Percentiles rank a stretch among this genome's conserved stretches.
Evolutionary conservation across 2,797 vertebrate genomes (phyloP).

Genomic region (Tiaroga cobitis): DNA sequence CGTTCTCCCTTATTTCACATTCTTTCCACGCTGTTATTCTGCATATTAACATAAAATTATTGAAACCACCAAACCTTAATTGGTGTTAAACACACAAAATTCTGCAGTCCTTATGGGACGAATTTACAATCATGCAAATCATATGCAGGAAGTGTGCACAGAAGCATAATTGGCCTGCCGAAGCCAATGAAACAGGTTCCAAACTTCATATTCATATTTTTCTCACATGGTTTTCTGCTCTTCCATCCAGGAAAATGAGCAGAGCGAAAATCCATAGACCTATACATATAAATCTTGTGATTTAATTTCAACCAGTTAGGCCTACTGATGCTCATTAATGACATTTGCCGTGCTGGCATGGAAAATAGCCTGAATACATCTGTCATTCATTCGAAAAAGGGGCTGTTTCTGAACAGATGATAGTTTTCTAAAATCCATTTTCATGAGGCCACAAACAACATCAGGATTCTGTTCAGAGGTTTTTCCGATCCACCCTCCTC

Average conservation of each 20-base stretch:
- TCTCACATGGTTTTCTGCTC: conserved; percentile 7
- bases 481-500: conserved; percentile 21
- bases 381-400: not conserved
- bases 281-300: not conserved
- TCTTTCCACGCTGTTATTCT: not conserved
- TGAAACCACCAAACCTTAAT: conserved; percentile 5
- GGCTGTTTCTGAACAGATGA: not conserved
- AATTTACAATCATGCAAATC: conserved; percentile 26
- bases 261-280: not conserved
- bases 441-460: conserved; percentile 28
- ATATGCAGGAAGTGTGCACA: conserved; percentile 11
- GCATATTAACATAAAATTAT: not conserved
- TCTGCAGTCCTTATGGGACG: not conserved
- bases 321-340: conserved; percentile 12
- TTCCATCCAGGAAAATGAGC: conserved; percentile 18
- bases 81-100: not conserved
- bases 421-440: conserved; percentile 19
- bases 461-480: conserved; percentile 41
- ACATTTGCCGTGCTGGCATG: not conserved
- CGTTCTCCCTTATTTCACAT: not conserved
- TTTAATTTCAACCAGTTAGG: conserved; percentile 6
- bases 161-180: conserved; percentile 9
- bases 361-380: not conserved
- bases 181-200: conserved; percentile 6
- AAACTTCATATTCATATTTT: conserved; percentile 24